phyloP scores from a whole-genome alignment of 2,888 invertebrate species.

The Baronia brevicornis region DNA sequence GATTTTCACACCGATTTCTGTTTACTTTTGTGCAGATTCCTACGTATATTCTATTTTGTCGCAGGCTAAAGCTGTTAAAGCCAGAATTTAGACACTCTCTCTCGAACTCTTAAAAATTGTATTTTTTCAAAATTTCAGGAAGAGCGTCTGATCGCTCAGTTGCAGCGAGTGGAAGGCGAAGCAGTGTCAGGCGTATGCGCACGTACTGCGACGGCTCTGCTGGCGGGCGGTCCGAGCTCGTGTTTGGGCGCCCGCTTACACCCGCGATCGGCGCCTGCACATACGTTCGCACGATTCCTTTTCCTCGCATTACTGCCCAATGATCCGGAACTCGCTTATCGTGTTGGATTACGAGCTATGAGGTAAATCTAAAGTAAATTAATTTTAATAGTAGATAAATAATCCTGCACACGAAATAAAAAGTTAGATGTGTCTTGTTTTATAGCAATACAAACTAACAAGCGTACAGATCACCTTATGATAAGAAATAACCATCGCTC shows the following conservation, averaged over 20 bases:
- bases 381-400: too few species aligned
- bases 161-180: constrained; percentile 86
- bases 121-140: constrained; percentile 79
- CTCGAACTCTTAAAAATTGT: too few species aligned
- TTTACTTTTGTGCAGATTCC: too few species aligned
- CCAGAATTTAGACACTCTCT: too few species aligned
- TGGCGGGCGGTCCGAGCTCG: constrained; percentile 86
- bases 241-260: constrained; percentile 84
- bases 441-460: too few species aligned
- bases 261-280: constrained; percentile 88
- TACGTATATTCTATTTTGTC: too few species aligned
- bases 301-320: constrained; percentile 84
- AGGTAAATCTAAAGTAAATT: constrained; percentile 41
- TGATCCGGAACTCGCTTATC: constrained; percentile 86
- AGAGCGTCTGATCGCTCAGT: constrained; percentile 83
- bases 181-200: constrained; percentile 80
- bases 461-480: too few species aligned
- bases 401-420: too few species aligned
- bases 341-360: constrained; percentile 87
- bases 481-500: too few species aligned
- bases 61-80: too few species aligned
- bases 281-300: constrained; percentile 87
- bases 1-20: too few species aligned
- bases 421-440: too few species aligned
- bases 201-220: constrained; percentile 79